A percentile compares a stretch with the other conserved stretches of the same genome.
Conservation (phyloP, 2,888 invertebrate genomes). For the Aleiodes alternator region DNA sequence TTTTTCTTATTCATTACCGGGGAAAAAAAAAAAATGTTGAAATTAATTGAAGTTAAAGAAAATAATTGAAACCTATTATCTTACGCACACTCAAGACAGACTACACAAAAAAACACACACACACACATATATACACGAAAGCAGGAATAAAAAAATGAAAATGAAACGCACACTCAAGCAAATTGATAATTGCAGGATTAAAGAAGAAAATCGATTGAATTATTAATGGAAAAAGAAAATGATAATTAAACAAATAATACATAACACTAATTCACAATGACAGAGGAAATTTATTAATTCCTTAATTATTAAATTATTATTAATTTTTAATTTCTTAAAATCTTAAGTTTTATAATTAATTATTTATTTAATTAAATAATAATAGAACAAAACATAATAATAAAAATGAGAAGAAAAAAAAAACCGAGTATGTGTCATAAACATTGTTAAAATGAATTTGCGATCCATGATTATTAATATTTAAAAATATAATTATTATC, state of each 20-base stretch:
- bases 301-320: no score
- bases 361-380: background rate
- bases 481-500: constrained; percentile 75
- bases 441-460: constrained; percentile 75
- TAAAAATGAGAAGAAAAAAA: constrained; percentile 37
- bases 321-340: background rate
- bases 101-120: constrained; percentile 1
- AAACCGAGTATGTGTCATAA: constrained; percentile 69
- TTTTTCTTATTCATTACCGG: no score
- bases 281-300: no score
- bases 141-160: background rate
- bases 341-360: background rate
- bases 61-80: no score
- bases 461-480: constrained; percentile 75
- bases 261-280: no score
- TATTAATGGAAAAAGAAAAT: no score
- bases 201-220: constrained; percentile 23
- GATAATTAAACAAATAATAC: no score
- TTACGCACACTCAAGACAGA: background rate
- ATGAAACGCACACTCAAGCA: background rate
- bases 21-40: no score
- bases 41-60: no score
- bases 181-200: constrained; percentile 9
- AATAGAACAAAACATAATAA: constrained; percentile 52
- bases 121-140: background rate